phyloP scores from a whole-genome alignment of 2,888 invertebrate genomes.

The Tachystola acroxantha region DNA sequence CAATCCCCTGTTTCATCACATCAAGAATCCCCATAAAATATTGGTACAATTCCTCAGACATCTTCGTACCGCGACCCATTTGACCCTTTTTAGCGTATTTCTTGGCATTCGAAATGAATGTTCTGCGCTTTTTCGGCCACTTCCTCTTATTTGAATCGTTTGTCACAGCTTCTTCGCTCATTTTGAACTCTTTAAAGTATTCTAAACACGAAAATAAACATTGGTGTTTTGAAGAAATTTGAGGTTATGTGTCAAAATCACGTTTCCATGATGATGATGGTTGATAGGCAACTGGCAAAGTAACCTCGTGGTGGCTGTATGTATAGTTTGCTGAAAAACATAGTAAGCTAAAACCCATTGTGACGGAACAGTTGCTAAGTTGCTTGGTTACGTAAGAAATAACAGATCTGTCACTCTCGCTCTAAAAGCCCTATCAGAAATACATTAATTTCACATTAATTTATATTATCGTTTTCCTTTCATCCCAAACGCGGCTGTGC shows the following conservation, averaged over 20 bases:
- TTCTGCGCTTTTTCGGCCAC: slow-evolving; percentile 81
- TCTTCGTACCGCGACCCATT: slow-evolving; percentile 83
- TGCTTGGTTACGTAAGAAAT: too few relatives aligned
- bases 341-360: too few relatives aligned
- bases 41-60: slow-evolving; percentile 85
- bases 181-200: slow-evolving; percentile 20
- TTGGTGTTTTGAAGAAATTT: slow-evolving; percentile 12
- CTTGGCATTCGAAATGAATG: slow-evolving; percentile 83
- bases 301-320: too few relatives aligned
- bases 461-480: too few relatives aligned
- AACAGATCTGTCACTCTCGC: too few relatives aligned
- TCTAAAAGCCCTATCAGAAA: too few relatives aligned
- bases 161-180: slow-evolving; percentile 42
- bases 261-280: not conserved
- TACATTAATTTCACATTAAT: too few relatives aligned
- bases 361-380: too few relatives aligned
- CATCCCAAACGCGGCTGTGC: too few relatives aligned
- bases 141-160: slow-evolving; percentile 54
- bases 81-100: slow-evolving; percentile 87
- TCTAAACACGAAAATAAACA: not conserved
- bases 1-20: slow-evolving; percentile 82
- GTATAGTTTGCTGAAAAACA: too few relatives aligned
- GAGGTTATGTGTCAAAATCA: slow-evolving; percentile 30
- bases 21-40: slow-evolving; percentile 88
- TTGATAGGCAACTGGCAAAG: too few relatives aligned